Evolutionary conservation across 2,888 invertebrate genomes (phyloP).

Genomic region (Cheilosia variabilis): DNA sequence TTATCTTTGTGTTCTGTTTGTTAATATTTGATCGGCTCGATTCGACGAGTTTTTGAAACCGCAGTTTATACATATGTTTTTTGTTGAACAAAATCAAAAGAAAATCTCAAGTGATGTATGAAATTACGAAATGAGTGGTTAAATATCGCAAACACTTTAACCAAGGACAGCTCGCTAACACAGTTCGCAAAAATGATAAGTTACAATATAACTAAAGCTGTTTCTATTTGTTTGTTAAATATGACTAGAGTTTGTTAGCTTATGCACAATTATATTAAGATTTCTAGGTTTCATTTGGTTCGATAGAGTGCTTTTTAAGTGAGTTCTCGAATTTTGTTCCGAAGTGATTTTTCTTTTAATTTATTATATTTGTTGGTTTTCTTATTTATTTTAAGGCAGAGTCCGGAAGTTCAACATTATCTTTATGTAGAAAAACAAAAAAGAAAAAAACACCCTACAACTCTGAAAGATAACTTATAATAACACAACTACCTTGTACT

Average conservation of each 20-base stretch:
- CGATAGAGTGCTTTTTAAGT: constrained; percentile 45
- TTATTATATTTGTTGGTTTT: constrained; percentile 36
- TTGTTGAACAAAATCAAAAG: constrained; percentile 5
- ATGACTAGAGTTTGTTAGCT: constrained; percentile 58
- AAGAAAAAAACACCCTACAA: constrained; percentile 14
- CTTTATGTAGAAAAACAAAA: constrained; percentile 31
- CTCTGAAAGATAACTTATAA: constrained; percentile 44
- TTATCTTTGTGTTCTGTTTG: constrained; percentile 3
- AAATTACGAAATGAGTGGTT: constrained; percentile 34
- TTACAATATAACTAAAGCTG: constrained; percentile 17
- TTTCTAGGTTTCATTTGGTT: constrained; percentile 57
- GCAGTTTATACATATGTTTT: constrained; percentile 50
- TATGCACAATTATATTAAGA: constrained; percentile 8
- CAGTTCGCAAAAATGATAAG: constrained; percentile 40
- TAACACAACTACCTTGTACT: constrained; percentile 70
- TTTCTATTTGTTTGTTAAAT: not conserved
- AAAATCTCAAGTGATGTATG: constrained; percentile 62
- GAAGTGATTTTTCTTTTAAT: constrained; percentile 16
- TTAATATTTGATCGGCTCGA: constrained; percentile 56
- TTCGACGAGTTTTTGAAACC: constrained; percentile 69
- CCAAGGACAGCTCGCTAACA: constrained; percentile 58
- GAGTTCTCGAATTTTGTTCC: constrained; percentile 44
- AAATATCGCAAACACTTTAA: constrained; percentile 33
- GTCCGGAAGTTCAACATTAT: constrained; percentile 71
- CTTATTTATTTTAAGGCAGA: constrained; percentile 70